Conservation (phyloP, 2,113 vertebrate species). For the Chelonoidis abingdonii region DNA sequence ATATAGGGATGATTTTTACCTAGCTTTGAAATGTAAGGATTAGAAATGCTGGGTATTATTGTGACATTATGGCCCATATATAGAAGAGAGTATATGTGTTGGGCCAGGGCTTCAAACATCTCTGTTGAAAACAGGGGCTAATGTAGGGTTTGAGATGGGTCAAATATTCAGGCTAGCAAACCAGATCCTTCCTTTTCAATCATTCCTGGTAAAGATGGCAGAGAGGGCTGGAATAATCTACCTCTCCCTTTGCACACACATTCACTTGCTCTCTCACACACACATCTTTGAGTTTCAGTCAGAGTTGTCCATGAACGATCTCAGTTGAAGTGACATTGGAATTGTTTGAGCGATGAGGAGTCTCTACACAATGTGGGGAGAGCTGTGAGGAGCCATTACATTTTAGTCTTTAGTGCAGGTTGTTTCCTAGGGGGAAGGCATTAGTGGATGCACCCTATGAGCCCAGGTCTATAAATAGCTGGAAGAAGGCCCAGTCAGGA, state of each 20-base stretch:
- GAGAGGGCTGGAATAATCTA: background rate
- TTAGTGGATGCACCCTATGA: constrained; percentile 35
- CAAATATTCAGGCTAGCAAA: background rate
- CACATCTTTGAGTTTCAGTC: background rate
- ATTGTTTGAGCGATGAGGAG: background rate
- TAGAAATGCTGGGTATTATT: rapidly evolving
- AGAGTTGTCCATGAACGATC: background rate
- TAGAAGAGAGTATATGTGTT: rapidly evolving
- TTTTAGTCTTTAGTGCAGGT: rapidly evolving
- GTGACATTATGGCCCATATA: background rate
- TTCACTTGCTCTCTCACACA: background rate
- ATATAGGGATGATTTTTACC: rapidly evolving
- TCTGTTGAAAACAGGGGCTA: background rate
- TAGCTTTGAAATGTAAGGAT: background rate
- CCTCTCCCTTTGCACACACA: background rate
- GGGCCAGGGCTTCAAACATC: background rate
- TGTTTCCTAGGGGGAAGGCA: constrained; percentile 29
- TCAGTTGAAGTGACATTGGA: background rate
- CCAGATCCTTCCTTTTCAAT: background rate
- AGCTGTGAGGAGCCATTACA: background rate
- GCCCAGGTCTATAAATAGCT: constrained; percentile 35
- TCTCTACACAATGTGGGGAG: background rate
- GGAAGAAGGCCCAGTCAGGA: constrained; percentile 47
- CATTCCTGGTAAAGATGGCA: background rate
- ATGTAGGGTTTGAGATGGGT: rapidly evolving